phyloP scores from a whole-genome alignment of 2,888 invertebrate genomes.

The Synergus gifuensis region DNA sequence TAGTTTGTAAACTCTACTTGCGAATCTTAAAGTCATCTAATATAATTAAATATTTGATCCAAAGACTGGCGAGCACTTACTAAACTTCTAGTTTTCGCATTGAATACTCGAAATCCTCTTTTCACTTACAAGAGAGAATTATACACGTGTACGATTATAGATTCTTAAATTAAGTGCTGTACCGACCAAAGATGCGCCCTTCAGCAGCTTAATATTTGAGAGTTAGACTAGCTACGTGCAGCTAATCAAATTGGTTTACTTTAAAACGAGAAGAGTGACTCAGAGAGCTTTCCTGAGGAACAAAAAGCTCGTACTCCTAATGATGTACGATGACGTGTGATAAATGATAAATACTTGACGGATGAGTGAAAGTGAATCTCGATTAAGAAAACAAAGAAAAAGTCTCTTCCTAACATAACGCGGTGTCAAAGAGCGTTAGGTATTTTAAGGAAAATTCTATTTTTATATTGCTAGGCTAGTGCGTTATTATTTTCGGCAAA shows the following conservation, averaged over 20 bases:
- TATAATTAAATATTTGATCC: neutral
- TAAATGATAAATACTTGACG: conserved; percentile 10
- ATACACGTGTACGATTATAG: conserved; percentile 42
- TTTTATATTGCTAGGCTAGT: conserved; percentile 62
- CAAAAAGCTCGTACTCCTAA: conserved; percentile 21
- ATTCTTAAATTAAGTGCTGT: conserved; percentile 51
- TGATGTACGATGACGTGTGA: conserved; percentile 28
- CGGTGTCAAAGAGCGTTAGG: conserved; percentile 53
- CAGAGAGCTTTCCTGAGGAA: conserved; percentile 31
- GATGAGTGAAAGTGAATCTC: conserved; percentile 44
- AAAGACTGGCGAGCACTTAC: conserved; percentile 5
- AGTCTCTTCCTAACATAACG: conserved; percentile 56
- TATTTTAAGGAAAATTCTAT: conserved; percentile 53
- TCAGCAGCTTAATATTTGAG: conserved; percentile 39
- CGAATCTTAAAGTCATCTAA: neutral
- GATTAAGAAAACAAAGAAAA: conserved; percentile 43
- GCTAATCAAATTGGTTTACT: conserved; percentile 32
- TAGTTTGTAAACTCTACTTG: neutral
- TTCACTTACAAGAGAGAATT: conserved; percentile 1
- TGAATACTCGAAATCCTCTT: conserved; percentile 10
- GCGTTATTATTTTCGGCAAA: conserved; percentile 45
- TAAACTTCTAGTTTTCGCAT: neutral
- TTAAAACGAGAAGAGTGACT: conserved; percentile 36
- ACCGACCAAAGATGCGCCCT: conserved; percentile 51
- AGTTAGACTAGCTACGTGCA: conserved; percentile 19